Conservation (phyloP, 2,797 vertebrate genomes). For the Pagetopsis macropterus region DNA sequence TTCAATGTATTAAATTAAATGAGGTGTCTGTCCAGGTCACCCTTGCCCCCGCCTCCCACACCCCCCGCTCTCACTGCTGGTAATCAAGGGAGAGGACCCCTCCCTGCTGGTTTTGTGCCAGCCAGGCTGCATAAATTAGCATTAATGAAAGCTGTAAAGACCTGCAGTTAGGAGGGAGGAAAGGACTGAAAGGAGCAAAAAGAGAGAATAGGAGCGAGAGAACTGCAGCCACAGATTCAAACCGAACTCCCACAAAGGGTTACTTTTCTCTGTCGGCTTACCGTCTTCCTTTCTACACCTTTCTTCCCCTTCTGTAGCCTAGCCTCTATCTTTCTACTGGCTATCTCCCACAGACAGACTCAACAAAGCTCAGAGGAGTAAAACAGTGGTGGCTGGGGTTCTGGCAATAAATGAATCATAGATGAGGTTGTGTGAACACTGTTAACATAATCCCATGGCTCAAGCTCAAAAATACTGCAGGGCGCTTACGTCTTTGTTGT, state of each 20-base stretch:
- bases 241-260: constrained; percentile 76
- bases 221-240: constrained; percentile 58
- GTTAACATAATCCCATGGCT: constrained; percentile 80
- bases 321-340: constrained; percentile 61
- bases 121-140: constrained; percentile 83
- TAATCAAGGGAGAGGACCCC: constrained; percentile 84
- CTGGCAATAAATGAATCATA: constrained; percentile 82
- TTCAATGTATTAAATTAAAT: constrained; percentile 95
- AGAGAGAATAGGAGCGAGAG: constrained; percentile 38
- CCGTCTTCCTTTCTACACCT: constrained; percentile 44
- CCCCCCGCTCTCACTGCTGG: constrained; percentile 78
- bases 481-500: constrained; percentile 76
- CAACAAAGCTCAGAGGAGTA: constrained; percentile 69
- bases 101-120: constrained; percentile 76
- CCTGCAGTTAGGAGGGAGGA: constrained; percentile 67
- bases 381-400: constrained; percentile 69
- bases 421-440: constrained; percentile 79
- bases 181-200: constrained; percentile 59
- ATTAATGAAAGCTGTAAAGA: constrained; percentile 79
- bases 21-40: constrained; percentile 92
- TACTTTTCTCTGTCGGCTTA: constrained; percentile 65
- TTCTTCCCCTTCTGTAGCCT: constrained; percentile 42
- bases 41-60: constrained; percentile 80
- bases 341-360: constrained; percentile 75
- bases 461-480: constrained; percentile 71